These are phyloP conservation scores for Zaprionus africanus DNA, from an alignment of 1,140 invertebrate species.

Conservation along the genomic window DNA sequence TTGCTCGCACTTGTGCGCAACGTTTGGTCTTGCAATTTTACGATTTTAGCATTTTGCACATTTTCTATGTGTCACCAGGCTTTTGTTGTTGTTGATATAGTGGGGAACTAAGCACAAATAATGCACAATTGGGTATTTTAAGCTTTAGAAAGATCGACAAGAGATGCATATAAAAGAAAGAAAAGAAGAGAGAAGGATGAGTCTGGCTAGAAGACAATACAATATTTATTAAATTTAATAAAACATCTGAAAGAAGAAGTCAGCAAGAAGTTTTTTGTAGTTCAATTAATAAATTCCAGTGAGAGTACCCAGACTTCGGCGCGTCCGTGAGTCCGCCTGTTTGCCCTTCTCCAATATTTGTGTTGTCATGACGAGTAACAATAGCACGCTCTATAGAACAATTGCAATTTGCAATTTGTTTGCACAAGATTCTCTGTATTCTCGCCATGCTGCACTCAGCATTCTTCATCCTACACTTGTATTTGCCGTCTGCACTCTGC, in stretches of 20 bases:
- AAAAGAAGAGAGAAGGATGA: too few species aligned
- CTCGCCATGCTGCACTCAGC: background rate
- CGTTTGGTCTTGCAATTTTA: slow-evolving; percentile 56
- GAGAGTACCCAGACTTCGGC: slow-evolving; percentile 14
- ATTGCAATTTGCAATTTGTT: slow-evolving; percentile 63
- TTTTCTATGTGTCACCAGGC: slow-evolving; percentile 47
- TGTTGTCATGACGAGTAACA: slow-evolving; percentile 62
- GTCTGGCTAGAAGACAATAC: too few species aligned
- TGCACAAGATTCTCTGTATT: slow-evolving; percentile 44
- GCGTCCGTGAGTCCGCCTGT: background rate
- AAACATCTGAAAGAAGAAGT: too few species aligned
- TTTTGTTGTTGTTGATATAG: slow-evolving; percentile 42
- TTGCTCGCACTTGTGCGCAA: slow-evolving; percentile 44
- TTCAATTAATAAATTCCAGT: too few species aligned
- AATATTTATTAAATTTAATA: too few species aligned
- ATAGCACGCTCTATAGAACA: slow-evolving; percentile 65
- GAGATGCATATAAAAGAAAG: background rate
- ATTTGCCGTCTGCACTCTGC: slow-evolving; percentile 14
- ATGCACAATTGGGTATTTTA: slow-evolving; percentile 1
- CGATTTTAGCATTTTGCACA: slow-evolving; percentile 45
- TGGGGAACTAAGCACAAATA: background rate
- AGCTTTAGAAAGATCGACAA: background rate
- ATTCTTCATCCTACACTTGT: background rate
- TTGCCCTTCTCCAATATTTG: slow-evolving; percentile 19
- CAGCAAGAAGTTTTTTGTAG: too few species aligned